These are phyloP conservation scores for Macrophya annulata DNA, from an alignment of 2,888 invertebrate genomes.

Conservation along the genomic window DNA sequence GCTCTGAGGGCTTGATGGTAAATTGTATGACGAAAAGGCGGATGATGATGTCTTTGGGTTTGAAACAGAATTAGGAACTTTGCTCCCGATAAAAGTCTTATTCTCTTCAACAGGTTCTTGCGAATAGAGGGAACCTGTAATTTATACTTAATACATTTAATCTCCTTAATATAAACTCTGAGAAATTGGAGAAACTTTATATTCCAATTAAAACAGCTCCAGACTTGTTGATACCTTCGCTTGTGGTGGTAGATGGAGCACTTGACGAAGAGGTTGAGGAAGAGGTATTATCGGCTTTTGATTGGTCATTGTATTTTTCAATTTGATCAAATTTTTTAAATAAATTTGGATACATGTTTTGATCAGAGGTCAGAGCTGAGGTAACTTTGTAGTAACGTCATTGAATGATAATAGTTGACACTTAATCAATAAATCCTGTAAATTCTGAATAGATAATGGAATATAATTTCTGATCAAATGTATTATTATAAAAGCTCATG, in stretches of 20 bases:
- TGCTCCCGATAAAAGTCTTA: neutral
- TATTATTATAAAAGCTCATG: constrained; percentile 16
- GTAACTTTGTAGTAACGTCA: constrained; percentile 42
- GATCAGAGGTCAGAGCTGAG: neutral
- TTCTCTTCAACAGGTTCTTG: constrained; percentile 34
- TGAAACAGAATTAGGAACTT: constrained; percentile 14
- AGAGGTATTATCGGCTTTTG: constrained; percentile 46
- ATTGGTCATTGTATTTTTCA: constrained; percentile 60
- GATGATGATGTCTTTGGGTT: constrained; percentile 36
- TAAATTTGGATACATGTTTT: constrained; percentile 60
- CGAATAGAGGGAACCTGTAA: constrained; percentile 9
- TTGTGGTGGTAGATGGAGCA: constrained; percentile 51
- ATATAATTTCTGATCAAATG: neutral
- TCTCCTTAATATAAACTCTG: neutral
- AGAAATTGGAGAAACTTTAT: neutral
- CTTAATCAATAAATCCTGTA: constrained; percentile 13
- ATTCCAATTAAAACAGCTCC: neutral
- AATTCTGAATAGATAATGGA: neutral
- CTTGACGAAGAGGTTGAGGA: constrained; percentile 55
- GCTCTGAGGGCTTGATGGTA: constrained; percentile 27
- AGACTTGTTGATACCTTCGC: constrained; percentile 58
- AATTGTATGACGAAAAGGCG: constrained; percentile 10
- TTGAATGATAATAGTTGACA: neutral
- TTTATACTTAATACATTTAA: neutral
- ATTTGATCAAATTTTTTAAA: constrained; percentile 61